These are phyloP conservation scores for Semotilus atromaculatus DNA, from an alignment of 2,797 vertebrate species.

Conservation along the genomic window DNA sequence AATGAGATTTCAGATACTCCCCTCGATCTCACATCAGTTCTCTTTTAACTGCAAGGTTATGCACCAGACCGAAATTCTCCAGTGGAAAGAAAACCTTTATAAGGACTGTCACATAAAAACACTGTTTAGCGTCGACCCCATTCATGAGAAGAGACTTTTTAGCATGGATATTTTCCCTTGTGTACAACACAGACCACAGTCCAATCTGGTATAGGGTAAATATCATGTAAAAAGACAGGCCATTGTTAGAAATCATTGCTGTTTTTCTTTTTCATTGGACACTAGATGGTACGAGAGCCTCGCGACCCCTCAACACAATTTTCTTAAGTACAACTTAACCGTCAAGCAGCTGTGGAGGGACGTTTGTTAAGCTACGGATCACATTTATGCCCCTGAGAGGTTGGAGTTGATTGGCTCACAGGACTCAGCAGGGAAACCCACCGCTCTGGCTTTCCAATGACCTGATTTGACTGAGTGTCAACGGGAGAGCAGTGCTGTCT, in stretches of 20 bases:
- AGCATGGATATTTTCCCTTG: constrained; percentile 38
- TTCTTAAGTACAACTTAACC: constrained; percentile 74
- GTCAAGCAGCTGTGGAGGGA: constrained; percentile 66
- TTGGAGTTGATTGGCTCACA: constrained; percentile 70
- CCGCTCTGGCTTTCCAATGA: constrained; percentile 66
- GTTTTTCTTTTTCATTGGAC: constrained; percentile 66
- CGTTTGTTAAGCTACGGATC: constrained; percentile 70
- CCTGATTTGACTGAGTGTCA: constrained; percentile 68
- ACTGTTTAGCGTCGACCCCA: constrained; percentile 41
- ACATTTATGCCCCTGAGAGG: constrained; percentile 69
- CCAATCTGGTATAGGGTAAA: constrained; percentile 51
- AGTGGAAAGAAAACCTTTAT: constrained; percentile 60
- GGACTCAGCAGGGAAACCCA: constrained; percentile 67
- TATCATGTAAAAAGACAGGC: constrained; percentile 50
- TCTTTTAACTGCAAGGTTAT: constrained; percentile 53
- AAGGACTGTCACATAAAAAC: constrained; percentile 55
- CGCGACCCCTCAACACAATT: constrained; percentile 68
- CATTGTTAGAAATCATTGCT: constrained; percentile 50
- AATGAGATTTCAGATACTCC: constrained; percentile 59
- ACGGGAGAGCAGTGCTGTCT: constrained; percentile 66
- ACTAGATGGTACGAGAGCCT: constrained; percentile 66
- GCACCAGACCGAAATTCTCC: constrained; percentile 49
- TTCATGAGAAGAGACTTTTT: constrained; percentile 28
- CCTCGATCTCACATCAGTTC: constrained; percentile 55
- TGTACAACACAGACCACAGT: constrained; percentile 48